Base-by-base conservation (phyloP, 2,888 invertebrate genomes). In the Epicampocera succincta region DNA sequence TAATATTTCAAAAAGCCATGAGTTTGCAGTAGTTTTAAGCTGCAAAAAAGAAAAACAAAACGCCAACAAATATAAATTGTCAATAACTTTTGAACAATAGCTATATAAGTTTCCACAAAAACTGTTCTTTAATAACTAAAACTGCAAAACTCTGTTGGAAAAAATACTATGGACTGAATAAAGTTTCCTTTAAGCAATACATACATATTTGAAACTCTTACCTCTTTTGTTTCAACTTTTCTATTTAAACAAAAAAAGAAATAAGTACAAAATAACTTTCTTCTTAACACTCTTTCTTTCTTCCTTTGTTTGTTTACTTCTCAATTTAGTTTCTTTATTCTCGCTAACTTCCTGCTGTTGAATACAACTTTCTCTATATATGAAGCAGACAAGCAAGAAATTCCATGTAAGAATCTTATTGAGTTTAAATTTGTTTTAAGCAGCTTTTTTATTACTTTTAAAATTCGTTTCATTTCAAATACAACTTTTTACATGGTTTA, bases 1-100 rank as follows among this genome's bases (percentile, higher is more conserved):
- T n/a, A n/a, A 38, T 38, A 61, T 25, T 44, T 60, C n/a, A n/a
- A 73, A 72, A 75, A 72, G 80, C 80, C 80, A 80, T 80, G 65
- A 71, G 40, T 68, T 75, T 76, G 61, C 44, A 52, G 40, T 54
- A 63, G 69, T 54, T 46, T 68, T 68, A 48, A 48, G 40, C 17
- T 44, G 54, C 52, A 54, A 40, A 65, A 40, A 9, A 0, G 1
- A 50, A n/a, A 40, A 21, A 42, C 5, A 17, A 21, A 21, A 40
- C n/a, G 29, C 8, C n/a, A 25, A 15, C 5, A 17, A 46, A 11
- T 21, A n/a, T 25, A 40, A 29, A 12, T 46, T 33, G 33, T 33
- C 29, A 9, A 11, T 29, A 46, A 13, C 40, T 65, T 33, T 29
- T 8, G 17, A 19, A 17, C n/a, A 38, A 61, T 66, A 80, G 60